Evolutionary conservation across 2,113 vertebrate genomes (phyloP), one percentile per base, ranked within the genome.

Genomic region (Electrona antarctica): DNA sequence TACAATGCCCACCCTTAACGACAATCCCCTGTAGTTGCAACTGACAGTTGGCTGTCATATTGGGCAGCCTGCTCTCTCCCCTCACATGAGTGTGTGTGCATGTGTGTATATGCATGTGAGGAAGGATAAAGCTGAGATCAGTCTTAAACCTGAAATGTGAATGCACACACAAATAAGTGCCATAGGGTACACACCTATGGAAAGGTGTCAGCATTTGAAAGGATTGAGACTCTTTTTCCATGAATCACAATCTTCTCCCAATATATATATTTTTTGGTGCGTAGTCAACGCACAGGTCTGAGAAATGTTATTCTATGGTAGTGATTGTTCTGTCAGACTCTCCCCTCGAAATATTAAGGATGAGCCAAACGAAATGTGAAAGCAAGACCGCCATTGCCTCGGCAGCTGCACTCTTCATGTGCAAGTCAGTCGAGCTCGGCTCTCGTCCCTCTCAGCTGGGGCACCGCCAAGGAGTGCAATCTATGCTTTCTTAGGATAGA

Each of bases 41-140:
- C 74, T 74, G 83, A 88, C 79, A 74, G 74, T 65, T 83, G 82
- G 74, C 75, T 80, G 74, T 65, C 80, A 78, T 78, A 60, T 73
- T 79, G 71, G 85, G 79, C 77, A 69, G 77, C 10, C 73, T 71
- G 80, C 63, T 52, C 56, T 80, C 73, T 71, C 49, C 48, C 48
- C 14, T 67, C 28, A 41, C 28, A 8, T 11, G 14, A 62, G 56
- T 57, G 52, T 61, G 41, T 33, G 54, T n/a, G 9, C 47, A 64
- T 69, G 48, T 58, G 60, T 73, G 64, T 71, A 67, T 54, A 61
- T 14, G 63, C 9, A 14, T 48, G 71, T 75, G 67, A 77, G 68
- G 67, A 69, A 47, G 33, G 33, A 51, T 47, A 56, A 14, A 57
- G 15, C 11, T 9, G 1, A 49, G 21, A 49, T 21, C 10, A 14